Conservation (phyloP, 2,888 invertebrate species). For the Venusia cambrica region DNA sequence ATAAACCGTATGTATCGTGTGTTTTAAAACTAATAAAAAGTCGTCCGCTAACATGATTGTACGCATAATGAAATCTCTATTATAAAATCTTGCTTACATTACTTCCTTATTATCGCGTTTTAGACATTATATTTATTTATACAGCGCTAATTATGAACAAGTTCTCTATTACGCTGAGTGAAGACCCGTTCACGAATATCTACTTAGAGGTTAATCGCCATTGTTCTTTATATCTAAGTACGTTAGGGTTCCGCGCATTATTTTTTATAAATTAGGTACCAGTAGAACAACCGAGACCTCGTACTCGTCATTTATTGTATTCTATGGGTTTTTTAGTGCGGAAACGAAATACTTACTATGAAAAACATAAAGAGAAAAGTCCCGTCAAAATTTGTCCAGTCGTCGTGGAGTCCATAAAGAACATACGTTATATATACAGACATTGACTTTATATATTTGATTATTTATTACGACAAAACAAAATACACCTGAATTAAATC, state of each 20-base stretch:
- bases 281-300: too few species aligned
- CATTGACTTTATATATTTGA: too few species aligned
- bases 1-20: conserved; percentile 27
- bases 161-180: conserved; percentile 64
- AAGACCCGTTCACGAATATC: conserved; percentile 61
- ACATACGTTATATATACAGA: too few species aligned
- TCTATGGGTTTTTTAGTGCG: too few species aligned
- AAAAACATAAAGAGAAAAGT: too few species aligned
- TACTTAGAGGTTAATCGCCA: conserved; percentile 62
- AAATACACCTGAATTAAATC: too few species aligned
- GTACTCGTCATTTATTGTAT: too few species aligned
- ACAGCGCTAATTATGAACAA: conserved; percentile 73
- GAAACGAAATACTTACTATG: too few species aligned
- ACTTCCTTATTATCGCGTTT: conserved; percentile 75
- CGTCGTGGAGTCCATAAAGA: too few species aligned
- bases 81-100: conserved; percentile 72
- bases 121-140: conserved; percentile 69
- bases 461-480: too few species aligned
- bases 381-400: too few species aligned
- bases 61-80: conserved; percentile 73
- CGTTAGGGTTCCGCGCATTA: conserved; percentile 42
- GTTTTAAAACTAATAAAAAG: conserved; percentile 50
- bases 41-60: conserved; percentile 65
- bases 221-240: conserved; percentile 54
- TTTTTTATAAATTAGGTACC: not conserved